Evolutionary conservation across 2,113 vertebrate genomes (phyloP).

Genomic region (Caranx ignobilis): DNA sequence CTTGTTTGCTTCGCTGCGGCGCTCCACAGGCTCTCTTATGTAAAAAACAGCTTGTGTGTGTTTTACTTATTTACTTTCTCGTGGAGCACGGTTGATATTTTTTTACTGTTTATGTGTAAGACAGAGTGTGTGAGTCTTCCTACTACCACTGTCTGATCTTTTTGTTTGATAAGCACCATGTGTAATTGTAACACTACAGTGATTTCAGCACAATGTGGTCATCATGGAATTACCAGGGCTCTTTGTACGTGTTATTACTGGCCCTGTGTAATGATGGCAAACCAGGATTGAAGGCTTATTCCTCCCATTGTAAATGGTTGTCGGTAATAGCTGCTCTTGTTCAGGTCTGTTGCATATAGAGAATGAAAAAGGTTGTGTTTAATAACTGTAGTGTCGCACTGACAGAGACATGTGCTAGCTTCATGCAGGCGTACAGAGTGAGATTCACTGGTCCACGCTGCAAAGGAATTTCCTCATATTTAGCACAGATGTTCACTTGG

Average conservation of each 20-base stretch:
- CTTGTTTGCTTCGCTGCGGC: constrained; percentile 19
- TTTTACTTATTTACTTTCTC: background rate
- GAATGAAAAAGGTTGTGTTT: background rate
- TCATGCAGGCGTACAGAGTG: too few relatives aligned
- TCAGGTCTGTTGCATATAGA: background rate
- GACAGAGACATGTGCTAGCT: too few relatives aligned
- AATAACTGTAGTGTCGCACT: too few relatives aligned
- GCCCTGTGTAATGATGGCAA: constrained; percentile 10
- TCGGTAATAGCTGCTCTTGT: background rate
- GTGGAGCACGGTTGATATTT: background rate
- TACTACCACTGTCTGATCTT: background rate
- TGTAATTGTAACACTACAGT: background rate
- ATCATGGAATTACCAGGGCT: background rate
- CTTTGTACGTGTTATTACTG: background rate
- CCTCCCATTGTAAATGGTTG: background rate
- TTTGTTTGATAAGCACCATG: background rate
- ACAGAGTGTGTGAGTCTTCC: background rate
- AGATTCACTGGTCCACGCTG: too few relatives aligned
- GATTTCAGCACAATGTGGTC: background rate
- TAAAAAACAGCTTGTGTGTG: constrained; percentile 31
- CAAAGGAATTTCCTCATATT: too few relatives aligned
- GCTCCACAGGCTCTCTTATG: constrained; percentile 26
- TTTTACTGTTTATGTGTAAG: background rate
- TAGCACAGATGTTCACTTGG: too few relatives aligned
- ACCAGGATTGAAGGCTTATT: background rate